phyloP scores from a whole-genome alignment of 1,140 invertebrate genomes.

The Neomicropteryx cornuta region DNA sequence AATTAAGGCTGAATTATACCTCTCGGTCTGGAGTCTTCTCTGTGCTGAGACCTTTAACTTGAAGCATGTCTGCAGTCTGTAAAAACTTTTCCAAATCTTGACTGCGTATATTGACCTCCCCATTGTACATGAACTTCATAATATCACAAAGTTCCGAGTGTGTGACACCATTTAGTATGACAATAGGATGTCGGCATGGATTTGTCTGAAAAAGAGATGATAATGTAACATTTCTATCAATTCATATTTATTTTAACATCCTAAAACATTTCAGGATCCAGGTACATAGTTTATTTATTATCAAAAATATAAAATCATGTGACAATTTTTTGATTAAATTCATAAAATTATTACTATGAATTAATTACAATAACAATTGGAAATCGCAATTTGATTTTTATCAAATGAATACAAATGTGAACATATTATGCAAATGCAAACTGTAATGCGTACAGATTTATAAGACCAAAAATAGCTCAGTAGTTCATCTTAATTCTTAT shows the following conservation, averaged over 20 bases:
- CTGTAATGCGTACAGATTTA: too few relatives aligned
- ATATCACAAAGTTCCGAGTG: conserved; percentile 66
- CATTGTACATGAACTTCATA: conserved; percentile 75
- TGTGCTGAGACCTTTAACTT: conserved; percentile 66
- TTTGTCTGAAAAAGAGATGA: conserved; percentile 45
- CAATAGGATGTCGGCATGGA: conserved; percentile 72
- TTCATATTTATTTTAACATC: too few relatives aligned
- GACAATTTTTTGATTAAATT: too few relatives aligned
- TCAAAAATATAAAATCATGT: neutral
- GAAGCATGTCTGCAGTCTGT: conserved; percentile 68
- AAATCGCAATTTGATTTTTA: too few relatives aligned
- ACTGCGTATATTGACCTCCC: conserved; percentile 74
- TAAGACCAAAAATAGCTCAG: too few relatives aligned
- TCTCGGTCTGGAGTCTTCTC: conserved; percentile 21
- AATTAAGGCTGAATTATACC: conserved; percentile 21
- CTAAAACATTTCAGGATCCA: too few relatives aligned
- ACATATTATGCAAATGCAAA: too few relatives aligned
- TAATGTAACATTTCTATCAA: too few relatives aligned
- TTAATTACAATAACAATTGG: too few relatives aligned
- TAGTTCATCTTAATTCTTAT: too few relatives aligned
- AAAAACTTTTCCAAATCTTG: conserved; percentile 68
- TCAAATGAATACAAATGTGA: too few relatives aligned
- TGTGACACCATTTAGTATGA: conserved; percentile 68
- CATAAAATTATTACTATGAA: too few relatives aligned
- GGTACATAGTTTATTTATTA: neutral